A percentile compares a stretch with the other conserved stretches of the same genome.
phyloP scores from a whole-genome alignment of 2,888 invertebrate species.

The Pherbina coryleti region DNA sequence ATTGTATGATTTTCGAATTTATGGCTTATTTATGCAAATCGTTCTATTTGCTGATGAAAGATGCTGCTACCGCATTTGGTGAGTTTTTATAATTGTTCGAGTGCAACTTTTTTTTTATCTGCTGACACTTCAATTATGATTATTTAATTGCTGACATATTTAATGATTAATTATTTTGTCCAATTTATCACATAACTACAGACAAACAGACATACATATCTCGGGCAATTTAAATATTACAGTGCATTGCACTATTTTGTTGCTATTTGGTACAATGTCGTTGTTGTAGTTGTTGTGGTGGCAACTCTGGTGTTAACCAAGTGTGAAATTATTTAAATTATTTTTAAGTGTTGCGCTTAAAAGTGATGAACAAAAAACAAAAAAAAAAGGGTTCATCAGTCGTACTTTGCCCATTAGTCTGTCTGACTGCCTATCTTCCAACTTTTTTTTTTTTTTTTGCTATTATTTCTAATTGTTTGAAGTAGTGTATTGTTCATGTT shows the following conservation, averaged over 20 bases:
- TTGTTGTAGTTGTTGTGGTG: conserved; percentile 33
- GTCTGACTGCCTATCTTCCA: neutral
- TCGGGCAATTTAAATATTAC: neutral
- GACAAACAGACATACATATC: neutral
- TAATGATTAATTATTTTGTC: conserved; percentile 32
- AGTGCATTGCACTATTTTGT: neutral
- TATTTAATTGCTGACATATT: conserved; percentile 39
- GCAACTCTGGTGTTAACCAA: conserved; percentile 56
- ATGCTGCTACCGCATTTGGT: neutral
- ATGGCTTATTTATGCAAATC: conserved; percentile 38
- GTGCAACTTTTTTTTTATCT: neutral
- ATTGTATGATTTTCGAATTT: conserved; percentile 29
- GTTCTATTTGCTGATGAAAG: neutral
- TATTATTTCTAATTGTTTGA: neutral
- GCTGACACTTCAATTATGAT: conserved; percentile 31
- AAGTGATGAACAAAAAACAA: neutral
- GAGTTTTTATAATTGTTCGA: no score
- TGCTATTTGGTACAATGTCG: neutral
- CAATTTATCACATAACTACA: neutral
- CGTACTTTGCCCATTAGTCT: neutral
- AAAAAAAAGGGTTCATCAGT: conserved; percentile 17
- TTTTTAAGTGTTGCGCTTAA: conserved; percentile 45
- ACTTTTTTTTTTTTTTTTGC: neutral
- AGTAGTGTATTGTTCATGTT: neutral
- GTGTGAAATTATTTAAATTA: conserved; percentile 65